A percentile compares a stretch with the other conserved stretches of the same genome.
phyloP scores from a whole-genome alignment of 2,113 vertebrate genomes.

The Triplophysa rosa region DNA sequence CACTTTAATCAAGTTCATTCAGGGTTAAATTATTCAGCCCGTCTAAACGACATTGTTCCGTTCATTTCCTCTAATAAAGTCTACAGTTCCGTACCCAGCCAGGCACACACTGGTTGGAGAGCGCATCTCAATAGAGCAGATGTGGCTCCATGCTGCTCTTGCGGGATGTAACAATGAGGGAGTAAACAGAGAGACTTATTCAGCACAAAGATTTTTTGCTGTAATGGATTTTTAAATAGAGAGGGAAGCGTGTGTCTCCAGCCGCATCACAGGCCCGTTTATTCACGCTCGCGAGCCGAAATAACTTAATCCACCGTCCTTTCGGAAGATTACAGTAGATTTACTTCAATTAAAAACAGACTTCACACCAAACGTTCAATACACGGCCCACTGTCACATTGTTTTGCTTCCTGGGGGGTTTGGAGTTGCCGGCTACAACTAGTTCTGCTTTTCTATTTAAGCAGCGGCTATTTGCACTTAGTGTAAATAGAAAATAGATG shows the following conservation, averaged over 20 bases:
- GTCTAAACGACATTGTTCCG: conserved; percentile 5
- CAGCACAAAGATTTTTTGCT: conserved; percentile 46
- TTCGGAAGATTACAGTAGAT: conserved; percentile 59
- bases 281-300: conserved; percentile 57
- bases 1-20: conserved; percentile 22
- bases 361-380: conserved; percentile 48
- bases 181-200: conserved; percentile 40
- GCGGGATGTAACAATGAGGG: conserved; percentile 39
- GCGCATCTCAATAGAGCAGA: conserved; percentile 36
- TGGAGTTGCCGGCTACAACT: neutral
- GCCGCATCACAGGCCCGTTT: conserved; percentile 69
- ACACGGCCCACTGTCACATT: conserved; percentile 22
- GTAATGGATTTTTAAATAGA: conserved; percentile 74
- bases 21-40: conserved; percentile 35
- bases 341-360: conserved; percentile 54
- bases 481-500: no score
- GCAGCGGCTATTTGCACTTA: no score
- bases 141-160: conserved; percentile 27
- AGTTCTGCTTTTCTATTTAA: neutral
- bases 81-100: conserved; percentile 13
- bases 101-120: conserved; percentile 3
- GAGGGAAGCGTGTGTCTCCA: conserved; percentile 63
- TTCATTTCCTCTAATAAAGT: conserved; percentile 28
- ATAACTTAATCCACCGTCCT: conserved; percentile 63
- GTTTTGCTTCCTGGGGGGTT: neutral